Percentiles rank a stretch among this genome's conserved stretches.
phyloP scores from a whole-genome alignment of 2,888 invertebrate species.

The Spodoptera exigua region DNA sequence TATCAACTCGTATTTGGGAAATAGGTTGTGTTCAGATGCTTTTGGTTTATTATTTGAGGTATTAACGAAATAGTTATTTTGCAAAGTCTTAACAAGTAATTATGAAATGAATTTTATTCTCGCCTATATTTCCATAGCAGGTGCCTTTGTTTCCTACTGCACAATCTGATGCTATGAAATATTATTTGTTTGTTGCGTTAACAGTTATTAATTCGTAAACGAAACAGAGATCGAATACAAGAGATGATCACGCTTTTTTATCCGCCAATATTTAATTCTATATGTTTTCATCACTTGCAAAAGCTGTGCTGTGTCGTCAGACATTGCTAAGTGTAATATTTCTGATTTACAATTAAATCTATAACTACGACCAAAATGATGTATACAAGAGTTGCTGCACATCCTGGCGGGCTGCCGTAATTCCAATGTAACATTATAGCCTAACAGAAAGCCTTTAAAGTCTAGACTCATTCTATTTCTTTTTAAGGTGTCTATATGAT shows the following conservation, averaged over 20 bases:
- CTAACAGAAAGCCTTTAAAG: conserved; percentile 6
- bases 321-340: conserved; percentile 6
- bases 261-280: conserved; percentile 5
- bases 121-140: neutral
- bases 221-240: conserved; percentile 9
- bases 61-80: neutral
- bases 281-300: conserved; percentile 4
- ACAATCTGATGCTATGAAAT: neutral
- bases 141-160: too few relatives aligned
- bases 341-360: conserved; percentile 5
- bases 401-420: conserved; percentile 4
- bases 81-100: neutral
- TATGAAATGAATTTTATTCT: neutral
- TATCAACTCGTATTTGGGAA: neutral
- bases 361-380: neutral
- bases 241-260: conserved; percentile 2
- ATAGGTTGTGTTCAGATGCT: conserved; percentile 6
- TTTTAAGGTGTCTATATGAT: conserved; percentile 6
- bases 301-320: conserved; percentile 6
- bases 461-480: conserved; percentile 1
- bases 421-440: conserved; percentile 6
- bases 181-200: neutral
- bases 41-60: conserved; percentile 9
- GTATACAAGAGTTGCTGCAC: conserved; percentile 2
- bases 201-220: neutral